A percentile compares a stretch with the other conserved stretches of the same genome.
Conservation (phyloP, 2,797 vertebrate species). For the Crax fasciolata region DNA sequence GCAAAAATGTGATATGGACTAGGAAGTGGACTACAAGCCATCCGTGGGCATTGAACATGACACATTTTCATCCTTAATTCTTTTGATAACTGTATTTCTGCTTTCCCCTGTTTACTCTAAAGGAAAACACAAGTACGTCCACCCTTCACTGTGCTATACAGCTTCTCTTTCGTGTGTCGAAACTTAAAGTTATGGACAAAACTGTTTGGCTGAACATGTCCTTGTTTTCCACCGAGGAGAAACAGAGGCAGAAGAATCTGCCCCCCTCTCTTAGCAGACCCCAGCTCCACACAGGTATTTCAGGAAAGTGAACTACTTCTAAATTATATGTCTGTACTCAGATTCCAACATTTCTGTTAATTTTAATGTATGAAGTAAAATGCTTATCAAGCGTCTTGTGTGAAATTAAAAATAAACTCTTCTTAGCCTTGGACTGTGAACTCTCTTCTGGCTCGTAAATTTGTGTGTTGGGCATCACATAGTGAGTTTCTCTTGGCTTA, state of each 20-base stretch:
- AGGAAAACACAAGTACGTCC: background rate
- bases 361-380: background rate
- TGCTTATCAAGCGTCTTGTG: background rate
- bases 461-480: background rate
- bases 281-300: background rate
- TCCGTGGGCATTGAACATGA: background rate
- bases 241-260: background rate
- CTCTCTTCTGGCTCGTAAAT: background rate
- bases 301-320: background rate
- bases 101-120: background rate
- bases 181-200: background rate
- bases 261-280: background rate
- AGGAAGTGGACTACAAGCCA: background rate
- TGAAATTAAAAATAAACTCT: background rate
- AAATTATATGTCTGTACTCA: background rate
- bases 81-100: background rate
- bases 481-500: background rate
- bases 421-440: background rate
- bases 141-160: background rate
- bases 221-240: background rate
- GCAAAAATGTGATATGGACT: background rate
- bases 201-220: background rate
- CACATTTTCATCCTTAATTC: background rate
- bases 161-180: background rate
- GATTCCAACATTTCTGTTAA: background rate